Base-by-base conservation (phyloP, 2,113 vertebrate genomes). In the Anguilla rostrata region DNA sequence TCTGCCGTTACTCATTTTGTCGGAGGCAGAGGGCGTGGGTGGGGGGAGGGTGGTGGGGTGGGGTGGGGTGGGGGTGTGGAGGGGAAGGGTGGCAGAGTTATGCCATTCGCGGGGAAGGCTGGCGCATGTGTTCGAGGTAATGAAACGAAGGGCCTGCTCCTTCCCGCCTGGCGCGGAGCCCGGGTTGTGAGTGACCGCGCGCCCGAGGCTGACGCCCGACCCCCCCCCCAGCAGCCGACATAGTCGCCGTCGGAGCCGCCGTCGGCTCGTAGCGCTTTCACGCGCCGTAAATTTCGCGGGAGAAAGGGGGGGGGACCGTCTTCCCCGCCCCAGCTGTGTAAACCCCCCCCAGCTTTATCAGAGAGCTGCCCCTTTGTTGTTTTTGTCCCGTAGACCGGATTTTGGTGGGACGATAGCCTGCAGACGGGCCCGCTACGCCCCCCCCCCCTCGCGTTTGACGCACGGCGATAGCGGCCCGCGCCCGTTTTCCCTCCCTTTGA, bases 311-410 rank as follows among this genome's bases (percentile, higher is more conserved):
- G 6, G 26, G 34, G 34, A 34, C 34, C 26, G 9, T 56, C 43
- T 81, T 29, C 22, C 41, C 39, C 15, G 56, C n/a, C 43, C 49
- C 83, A 87, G 57, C 88, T 89, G 88, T 85, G 57, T 86, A 88
- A 80, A 63, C 79, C 84, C 57, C 66, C 34, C 1, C 1, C 1
- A 14, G 29, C 53, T 22, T 79, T 81, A 88, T 88, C 81, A 63
- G 82, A 84, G 87, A 39, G 57, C 86, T 39, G 81, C 84, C 87
- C 88, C 20, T 26, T 57, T 86, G 86, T 88, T n/a, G 75, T 43
- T 63, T 40, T 86, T 86, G 41, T 78, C 75, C 53, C 81, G 79
- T 81, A 83, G 53, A 84, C 57, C 84, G 86, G 88, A 88, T 88
- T 87, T 46, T 46, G 88, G 78, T 79, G 46, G 86, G 83, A 40